Percentiles rank a stretch among this genome's conserved stretches.
These are phyloP conservation scores for Lepidochrysops patricia DNA, from an alignment of 2,888 invertebrate species.

Conservation along the genomic window DNA sequence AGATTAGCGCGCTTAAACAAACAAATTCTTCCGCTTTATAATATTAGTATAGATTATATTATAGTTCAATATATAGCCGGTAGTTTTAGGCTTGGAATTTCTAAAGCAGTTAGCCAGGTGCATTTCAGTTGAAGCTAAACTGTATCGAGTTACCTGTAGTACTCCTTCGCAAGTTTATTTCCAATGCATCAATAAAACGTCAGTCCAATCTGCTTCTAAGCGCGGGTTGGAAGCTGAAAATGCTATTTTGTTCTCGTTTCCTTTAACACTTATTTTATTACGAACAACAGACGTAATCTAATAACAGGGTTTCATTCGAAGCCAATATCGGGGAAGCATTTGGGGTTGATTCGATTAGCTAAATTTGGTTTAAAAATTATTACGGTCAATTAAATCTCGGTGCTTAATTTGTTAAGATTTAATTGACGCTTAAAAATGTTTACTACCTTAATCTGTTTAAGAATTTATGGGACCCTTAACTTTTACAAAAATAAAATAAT, in stretches of 20 bases:
- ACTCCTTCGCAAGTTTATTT: conserved; percentile 24
- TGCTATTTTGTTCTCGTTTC: conserved; percentile 22
- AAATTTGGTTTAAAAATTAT: background rate
- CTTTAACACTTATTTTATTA: conserved; percentile 20
- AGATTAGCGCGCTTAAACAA: no score
- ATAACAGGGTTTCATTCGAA: background rate
- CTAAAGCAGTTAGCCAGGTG: background rate
- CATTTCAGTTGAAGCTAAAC: background rate
- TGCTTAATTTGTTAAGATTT: background rate
- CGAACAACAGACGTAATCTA: background rate
- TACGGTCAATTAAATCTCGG: background rate
- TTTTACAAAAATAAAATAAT: no score
- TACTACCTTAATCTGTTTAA: no score
- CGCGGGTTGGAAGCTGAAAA: conserved; percentile 24
- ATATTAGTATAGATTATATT: no score
- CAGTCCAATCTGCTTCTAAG: conserved; percentile 25
- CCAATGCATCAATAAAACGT: conserved; percentile 43
- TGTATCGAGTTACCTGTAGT: conserved; percentile 11
- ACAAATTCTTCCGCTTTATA: no score
- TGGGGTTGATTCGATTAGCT: background rate
- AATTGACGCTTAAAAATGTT: background rate
- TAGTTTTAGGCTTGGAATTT: background rate
- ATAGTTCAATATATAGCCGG: no score
- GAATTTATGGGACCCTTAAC: no score
- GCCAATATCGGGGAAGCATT: background rate